Base-by-base conservation (phyloP, 2,113 vertebrate species). In the Collichthys lucidus region DNA sequence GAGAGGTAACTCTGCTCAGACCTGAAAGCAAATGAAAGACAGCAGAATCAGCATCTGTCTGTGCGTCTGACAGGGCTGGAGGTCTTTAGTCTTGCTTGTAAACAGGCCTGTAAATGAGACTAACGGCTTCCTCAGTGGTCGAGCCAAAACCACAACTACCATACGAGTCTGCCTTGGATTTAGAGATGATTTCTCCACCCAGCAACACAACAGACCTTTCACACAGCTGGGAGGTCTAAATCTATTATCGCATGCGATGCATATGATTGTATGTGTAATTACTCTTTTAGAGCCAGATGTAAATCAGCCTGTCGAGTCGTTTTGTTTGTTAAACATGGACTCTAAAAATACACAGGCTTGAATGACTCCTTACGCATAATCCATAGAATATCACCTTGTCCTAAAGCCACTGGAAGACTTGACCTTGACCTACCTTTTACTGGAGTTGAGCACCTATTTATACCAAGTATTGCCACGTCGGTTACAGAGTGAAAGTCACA, bases 41-140 rank as follows among this genome's bases (percentile, higher is more conserved):
- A 72, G 72, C 60, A 64, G 60, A 79, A 68, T 82, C 56, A 42
- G 29, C 77, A 47, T 85, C 19, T 88, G 53, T 63, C 60, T 62
- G 55, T 82, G 35, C 71, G 71, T 77, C 40, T 60, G 49, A 89
- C 65, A 55, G 47, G 42, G 19, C 55, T 79, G 74, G 84, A 87
- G 62, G 80, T 84, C 74, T 79, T 31, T 26, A 46, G 85, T 65
- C 73, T 77, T 63, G 73, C 82, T 88, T 86, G 83, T 91, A 90
- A 91, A 91, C 86, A 82, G 76, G 75, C 80, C 66, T 75, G 69
- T 88, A 86, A 87, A 87, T 67, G 76, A 77, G 77, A 63, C 75
- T 83, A 59, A 85, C 78, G 6, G 77, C 77, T 91, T 88, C 76
- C 75, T 80, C 79, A 29, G 65, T 76, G 64, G 83, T 85, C 49